Evolutionary conservation across 2,888 invertebrate species (phyloP).

Genomic region (Chaitophorus viminalis): DNA sequence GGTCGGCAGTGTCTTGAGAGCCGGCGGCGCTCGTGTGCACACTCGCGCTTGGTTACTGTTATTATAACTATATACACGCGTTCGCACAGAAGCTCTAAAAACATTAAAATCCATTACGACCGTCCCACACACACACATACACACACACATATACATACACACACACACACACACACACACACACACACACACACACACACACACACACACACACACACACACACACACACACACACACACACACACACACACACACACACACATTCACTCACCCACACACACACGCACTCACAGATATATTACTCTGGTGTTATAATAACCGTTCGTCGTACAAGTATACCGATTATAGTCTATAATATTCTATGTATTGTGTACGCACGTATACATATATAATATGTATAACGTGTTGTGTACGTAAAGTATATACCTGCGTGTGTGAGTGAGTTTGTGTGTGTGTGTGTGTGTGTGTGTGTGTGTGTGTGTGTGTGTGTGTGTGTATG

Average conservation of each 20-base stretch:
- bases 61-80: conserved; percentile 32
- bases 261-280: not conserved
- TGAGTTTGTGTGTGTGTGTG: not conserved
- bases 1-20: not conserved
- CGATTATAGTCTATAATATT: too few species aligned
- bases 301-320: conserved; percentile 19
- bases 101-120: conserved; percentile 53
- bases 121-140: not conserved
- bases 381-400: not conserved
- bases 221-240: not conserved
- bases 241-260: not conserved
- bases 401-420: too few species aligned
- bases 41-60: conserved; percentile 14
- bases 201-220: not conserved
- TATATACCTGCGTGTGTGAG: too few species aligned
- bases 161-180: not conserved
- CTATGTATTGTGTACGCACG: too few species aligned
- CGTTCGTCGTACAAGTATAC: not conserved
- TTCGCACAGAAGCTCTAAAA: conserved; percentile 58
- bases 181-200: not conserved
- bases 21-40: conserved; percentile 48
- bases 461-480: not conserved
- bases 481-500: not conserved
- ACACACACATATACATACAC: not conserved
- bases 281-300: too few species aligned